phyloP scores from a whole-genome alignment of 2,888 invertebrate genomes.

The Rhabditophanes sp. region DNA sequence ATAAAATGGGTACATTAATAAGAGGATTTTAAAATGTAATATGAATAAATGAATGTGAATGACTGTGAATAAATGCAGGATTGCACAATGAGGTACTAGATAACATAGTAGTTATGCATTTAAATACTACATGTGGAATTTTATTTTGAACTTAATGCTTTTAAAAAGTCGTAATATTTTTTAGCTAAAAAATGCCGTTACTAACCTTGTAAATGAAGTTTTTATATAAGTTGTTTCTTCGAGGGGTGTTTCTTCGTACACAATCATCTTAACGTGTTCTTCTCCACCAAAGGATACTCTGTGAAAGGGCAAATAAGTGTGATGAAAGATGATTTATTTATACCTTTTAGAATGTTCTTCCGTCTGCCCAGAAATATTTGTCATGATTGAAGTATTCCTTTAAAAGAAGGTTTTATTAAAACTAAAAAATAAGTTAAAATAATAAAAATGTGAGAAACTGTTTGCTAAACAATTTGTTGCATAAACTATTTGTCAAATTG shows the following conservation, averaged over 20 bases:
- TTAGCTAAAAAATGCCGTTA: neutral
- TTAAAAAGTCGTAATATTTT: neutral
- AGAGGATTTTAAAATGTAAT: no score
- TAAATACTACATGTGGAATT: no score
- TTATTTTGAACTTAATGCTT: no score
- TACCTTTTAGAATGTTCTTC: neutral
- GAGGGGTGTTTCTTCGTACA: constrained; percentile 13
- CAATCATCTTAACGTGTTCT: constrained; percentile 13
- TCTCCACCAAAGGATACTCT: constrained; percentile 13
- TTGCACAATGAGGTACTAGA: no score
- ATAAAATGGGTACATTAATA: no score
- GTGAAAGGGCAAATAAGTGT: constrained; percentile 1
- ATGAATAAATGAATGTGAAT: neutral
- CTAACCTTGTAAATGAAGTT: constrained; percentile 10
- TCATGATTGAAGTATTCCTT: neutral
- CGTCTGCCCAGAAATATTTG: neutral
- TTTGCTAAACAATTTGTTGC: no score
- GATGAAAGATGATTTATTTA: neutral
- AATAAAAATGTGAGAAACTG: no score
- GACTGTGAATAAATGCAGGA: neutral
- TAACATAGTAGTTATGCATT: no score
- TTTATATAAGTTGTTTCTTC: no score
- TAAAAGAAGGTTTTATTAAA: no score
- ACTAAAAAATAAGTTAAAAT: no score
- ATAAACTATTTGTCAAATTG: no score